These are phyloP conservation scores for Alosa alosa DNA, from an alignment of 2,113 vertebrate genomes.

Conservation along the genomic window DNA sequence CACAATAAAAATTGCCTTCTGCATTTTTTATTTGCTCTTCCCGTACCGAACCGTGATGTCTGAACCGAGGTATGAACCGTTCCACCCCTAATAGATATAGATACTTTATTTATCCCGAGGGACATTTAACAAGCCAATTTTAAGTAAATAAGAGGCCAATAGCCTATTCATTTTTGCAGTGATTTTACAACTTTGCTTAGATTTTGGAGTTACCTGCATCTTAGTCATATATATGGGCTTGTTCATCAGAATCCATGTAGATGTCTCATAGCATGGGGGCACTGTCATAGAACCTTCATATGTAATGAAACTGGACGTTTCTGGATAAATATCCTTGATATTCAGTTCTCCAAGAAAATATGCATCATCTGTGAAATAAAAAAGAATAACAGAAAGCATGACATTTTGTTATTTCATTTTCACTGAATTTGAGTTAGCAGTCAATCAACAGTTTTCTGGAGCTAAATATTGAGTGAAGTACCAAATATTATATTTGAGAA, in stretches of 20 bases:
- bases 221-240: constrained; percentile 98
- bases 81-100: too few relatives aligned
- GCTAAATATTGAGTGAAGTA: too few relatives aligned
- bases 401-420: neutral
- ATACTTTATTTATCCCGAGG: too few relatives aligned
- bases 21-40: too few relatives aligned
- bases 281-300: constrained; percentile 98
- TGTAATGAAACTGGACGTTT: constrained; percentile 95
- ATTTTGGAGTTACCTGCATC: constrained; percentile 86
- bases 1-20: too few relatives aligned
- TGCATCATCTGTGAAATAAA: constrained; percentile 82
- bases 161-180: neutral
- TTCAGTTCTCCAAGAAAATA: constrained; percentile 95
- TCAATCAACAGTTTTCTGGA: too few relatives aligned
- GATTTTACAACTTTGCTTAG: neutral
- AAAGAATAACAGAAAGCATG: neutral
- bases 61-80: too few relatives aligned
- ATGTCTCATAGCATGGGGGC: constrained; percentile 95
- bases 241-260: constrained; percentile 99
- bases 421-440: neutral
- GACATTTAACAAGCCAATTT: too few relatives aligned
- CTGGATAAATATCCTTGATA: constrained; percentile 95
- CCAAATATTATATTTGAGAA: too few relatives aligned
- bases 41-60: too few relatives aligned
- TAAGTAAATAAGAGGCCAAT: too few relatives aligned